Evolutionary conservation across 2,797 vertebrate species (phyloP).

Genomic region (Psittacula derbiana): DNA sequence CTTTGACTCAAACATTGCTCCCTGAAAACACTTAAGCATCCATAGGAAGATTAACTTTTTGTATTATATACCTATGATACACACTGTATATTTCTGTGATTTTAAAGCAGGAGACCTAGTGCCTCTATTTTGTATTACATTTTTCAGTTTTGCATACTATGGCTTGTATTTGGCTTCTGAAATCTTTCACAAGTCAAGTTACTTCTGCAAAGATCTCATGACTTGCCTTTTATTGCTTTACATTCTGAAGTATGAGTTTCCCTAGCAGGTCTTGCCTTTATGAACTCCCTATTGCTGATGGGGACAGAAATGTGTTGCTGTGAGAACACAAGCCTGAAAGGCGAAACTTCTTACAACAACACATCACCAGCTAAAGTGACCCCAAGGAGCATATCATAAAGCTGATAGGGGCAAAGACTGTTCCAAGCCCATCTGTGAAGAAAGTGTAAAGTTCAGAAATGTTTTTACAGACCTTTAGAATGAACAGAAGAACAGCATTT

Average conservation of each 20-base stretch:
- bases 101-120: not conserved
- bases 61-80: not conserved
- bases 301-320: not conserved
- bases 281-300: not conserved
- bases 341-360: not conserved
- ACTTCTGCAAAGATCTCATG: not conserved
- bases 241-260: not conserved
- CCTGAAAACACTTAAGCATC: constrained; percentile 26
- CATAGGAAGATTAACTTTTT: not conserved
- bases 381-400: not conserved
- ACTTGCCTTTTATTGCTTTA: constrained; percentile 7
- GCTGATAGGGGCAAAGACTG: constrained; percentile 50
- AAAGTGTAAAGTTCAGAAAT: constrained; percentile 34
- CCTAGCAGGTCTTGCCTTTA: not conserved
- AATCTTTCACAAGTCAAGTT: not conserved
- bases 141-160: not conserved
- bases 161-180: not conserved
- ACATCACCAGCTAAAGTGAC: not conserved
- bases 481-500: constrained; percentile 61
- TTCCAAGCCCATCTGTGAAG: constrained; percentile 66
- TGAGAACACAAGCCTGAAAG: not conserved
- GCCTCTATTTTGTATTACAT: not conserved
- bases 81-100: not conserved
- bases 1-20: not conserved
- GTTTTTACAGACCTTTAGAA: constrained; percentile 66